Conservation (phyloP, 37 sponge, comb jelly and placozoan species). For the Petrosia ficiformis region DNA sequence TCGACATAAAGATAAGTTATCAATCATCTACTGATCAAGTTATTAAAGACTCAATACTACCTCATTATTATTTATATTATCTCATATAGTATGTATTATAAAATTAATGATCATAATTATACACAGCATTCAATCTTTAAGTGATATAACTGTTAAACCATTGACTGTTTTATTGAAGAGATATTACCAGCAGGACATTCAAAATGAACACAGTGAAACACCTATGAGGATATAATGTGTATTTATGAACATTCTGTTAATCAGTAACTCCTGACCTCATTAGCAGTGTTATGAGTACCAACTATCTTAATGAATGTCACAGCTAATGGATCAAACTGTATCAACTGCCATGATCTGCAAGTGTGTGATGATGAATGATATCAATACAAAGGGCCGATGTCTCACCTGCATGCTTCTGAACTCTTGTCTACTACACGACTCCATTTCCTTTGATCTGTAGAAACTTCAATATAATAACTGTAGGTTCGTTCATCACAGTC, state of each 20-base stretch:
- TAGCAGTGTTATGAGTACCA: conserved; percentile 88
- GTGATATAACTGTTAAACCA: no score
- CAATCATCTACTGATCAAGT: no score
- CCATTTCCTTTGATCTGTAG: conserved; percentile 74
- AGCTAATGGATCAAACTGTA: conserved; percentile 68
- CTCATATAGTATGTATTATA: no score
- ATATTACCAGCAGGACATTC: conserved; percentile 69
- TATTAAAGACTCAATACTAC: no score
- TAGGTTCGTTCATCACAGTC: conserved; percentile 91
- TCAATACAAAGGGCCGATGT: background rate
- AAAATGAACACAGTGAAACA: conserved; percentile 89
- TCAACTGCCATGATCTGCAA: conserved; percentile 82
- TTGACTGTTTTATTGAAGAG: no score
- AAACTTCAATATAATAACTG: conserved; percentile 79
- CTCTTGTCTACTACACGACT: conserved; percentile 55
- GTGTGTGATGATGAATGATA: no score
- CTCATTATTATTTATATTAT: no score
- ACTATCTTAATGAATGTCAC: conserved; percentile 87
- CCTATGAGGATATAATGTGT: conserved; percentile 24
- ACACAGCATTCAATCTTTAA: no score
- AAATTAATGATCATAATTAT: no score
- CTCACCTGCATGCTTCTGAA: conserved; percentile 56
- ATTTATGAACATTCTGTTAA: background rate
- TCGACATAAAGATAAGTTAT: no score
- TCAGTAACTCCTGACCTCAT: conserved; percentile 61